Conservation (phyloP, 2,888 invertebrate genomes). For the Mesodorylaimus sp. region DNA sequence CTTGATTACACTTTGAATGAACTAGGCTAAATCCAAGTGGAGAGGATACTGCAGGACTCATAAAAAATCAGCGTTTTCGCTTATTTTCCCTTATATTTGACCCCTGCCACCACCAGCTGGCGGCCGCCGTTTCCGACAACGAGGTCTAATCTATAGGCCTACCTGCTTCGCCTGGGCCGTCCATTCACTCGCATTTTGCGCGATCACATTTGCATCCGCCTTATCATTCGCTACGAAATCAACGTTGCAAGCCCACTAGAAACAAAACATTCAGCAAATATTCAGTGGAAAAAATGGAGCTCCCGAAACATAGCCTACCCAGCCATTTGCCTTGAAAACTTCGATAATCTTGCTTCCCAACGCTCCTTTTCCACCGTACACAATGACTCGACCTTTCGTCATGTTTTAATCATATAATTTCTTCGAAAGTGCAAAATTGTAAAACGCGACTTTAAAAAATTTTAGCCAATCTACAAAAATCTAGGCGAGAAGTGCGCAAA, state of each 20-base stretch:
- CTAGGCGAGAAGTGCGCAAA: too few species aligned
- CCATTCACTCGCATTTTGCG: slow-evolving; percentile 53
- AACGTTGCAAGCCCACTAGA: slow-evolving; percentile 64
- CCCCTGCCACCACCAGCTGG: too few species aligned
- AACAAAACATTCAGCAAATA: not conserved
- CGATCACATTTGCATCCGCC: slow-evolving; percentile 72
- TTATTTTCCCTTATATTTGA: not conserved
- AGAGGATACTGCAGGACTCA: not conserved
- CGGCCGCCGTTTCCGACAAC: too few species aligned
- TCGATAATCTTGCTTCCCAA: slow-evolving; percentile 70
- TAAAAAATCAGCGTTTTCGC: slow-evolving; percentile 3
- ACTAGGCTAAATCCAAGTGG: too few species aligned
- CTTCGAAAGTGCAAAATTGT: too few species aligned
- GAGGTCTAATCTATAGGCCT: too few species aligned
- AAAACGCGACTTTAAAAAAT: too few species aligned
- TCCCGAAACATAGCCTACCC: slow-evolving; percentile 42
- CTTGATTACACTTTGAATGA: too few species aligned
- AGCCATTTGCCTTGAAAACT: slow-evolving; percentile 70
- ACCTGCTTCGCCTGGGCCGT: slow-evolving; percentile 55
- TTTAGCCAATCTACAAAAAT: too few species aligned
- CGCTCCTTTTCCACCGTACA: slow-evolving; percentile 91
- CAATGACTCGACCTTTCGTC: slow-evolving; percentile 41
- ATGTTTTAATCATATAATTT: too few species aligned
- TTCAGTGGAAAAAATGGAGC: slow-evolving; percentile 7
- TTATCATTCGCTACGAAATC: slow-evolving; percentile 61